These are phyloP conservation scores for Pemphigus obesinymphae DNA, from an alignment of 1,140 invertebrate species.

Conservation along the genomic window DNA sequence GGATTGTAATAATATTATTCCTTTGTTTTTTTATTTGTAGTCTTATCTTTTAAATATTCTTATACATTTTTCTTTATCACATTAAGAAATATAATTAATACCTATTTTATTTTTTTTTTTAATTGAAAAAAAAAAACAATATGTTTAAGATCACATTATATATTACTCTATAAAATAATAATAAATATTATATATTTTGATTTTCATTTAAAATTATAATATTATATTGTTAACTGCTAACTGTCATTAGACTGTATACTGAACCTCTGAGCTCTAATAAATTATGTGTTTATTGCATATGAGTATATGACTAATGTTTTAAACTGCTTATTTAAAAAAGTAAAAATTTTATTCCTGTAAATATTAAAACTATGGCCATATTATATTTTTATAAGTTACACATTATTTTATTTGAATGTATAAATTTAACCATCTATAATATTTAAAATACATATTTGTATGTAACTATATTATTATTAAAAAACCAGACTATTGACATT, in stretches of 20 bases:
- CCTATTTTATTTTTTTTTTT: too few species aligned
- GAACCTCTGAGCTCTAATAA: slow-evolving; percentile 18
- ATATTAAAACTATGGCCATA: not conserved
- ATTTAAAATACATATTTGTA: not conserved
- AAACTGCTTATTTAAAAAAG: not conserved
- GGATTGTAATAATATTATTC: not conserved
- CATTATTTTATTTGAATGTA: not conserved
- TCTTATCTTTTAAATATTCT: too few species aligned
- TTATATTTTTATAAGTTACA: not conserved
- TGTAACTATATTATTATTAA: not conserved
- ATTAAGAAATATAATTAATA: not conserved
- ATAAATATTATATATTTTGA: not conserved
- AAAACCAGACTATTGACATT: not conserved
- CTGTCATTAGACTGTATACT: slow-evolving; percentile 17
- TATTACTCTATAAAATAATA: too few species aligned
- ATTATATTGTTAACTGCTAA: not conserved
- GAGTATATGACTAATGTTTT: not conserved
- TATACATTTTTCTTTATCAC: too few species aligned
- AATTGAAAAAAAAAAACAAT: not conserved
- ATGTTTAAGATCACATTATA: not conserved
- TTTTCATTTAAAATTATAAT: not conserved
- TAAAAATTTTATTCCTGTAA: not conserved
- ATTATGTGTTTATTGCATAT: not conserved
- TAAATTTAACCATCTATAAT: not conserved
- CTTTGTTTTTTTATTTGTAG: not conserved